A percentile compares a stretch with the other conserved stretches of the same genome.
phyloP scores from a whole-genome alignment of 2,888 invertebrate genomes.

The Sminthurides aquaticus region DNA sequence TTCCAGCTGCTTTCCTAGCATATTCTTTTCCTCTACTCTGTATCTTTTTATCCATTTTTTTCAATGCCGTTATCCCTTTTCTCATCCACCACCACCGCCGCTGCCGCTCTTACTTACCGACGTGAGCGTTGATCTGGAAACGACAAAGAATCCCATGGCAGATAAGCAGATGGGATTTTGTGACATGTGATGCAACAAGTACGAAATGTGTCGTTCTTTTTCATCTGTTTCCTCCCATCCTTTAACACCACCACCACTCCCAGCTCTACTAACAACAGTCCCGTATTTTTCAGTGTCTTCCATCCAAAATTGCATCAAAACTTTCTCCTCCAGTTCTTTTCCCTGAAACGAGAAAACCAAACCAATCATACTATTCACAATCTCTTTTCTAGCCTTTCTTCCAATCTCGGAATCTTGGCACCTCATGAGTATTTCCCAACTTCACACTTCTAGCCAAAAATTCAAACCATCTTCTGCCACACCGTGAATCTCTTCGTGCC shows the following conservation, averaged over 20 bases:
- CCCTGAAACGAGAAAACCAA: slow-evolving; percentile 10
- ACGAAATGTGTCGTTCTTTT: slow-evolving; percentile 18
- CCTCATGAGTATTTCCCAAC: no score
- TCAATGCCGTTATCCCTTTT: no score
- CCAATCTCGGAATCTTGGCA: no score
- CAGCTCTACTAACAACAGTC: neutral
- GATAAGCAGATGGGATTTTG: slow-evolving; percentile 21
- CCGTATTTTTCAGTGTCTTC: neutral
- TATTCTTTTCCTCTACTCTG: no score
- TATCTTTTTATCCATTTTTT: no score
- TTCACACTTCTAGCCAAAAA: neutral
- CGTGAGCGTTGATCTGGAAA: slow-evolving; percentile 18
- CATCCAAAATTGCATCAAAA: slow-evolving; percentile 17
- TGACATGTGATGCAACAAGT: slow-evolving; percentile 22
- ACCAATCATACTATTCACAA: no score
- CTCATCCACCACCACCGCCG: no score
- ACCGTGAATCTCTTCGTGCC: no score
- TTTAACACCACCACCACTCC: neutral
- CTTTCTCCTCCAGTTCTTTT: slow-evolving; percentile 18
- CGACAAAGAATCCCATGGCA: slow-evolving; percentile 18
- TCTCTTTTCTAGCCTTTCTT: no score
- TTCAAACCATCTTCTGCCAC: no score
- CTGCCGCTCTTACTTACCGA: slow-evolving; percentile 20
- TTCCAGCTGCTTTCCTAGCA: no score
- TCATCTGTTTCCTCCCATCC: neutral